These are phyloP conservation scores for Rapana venosa DNA, from an alignment of 2,888 invertebrate species.

Conservation along the genomic window DNA sequence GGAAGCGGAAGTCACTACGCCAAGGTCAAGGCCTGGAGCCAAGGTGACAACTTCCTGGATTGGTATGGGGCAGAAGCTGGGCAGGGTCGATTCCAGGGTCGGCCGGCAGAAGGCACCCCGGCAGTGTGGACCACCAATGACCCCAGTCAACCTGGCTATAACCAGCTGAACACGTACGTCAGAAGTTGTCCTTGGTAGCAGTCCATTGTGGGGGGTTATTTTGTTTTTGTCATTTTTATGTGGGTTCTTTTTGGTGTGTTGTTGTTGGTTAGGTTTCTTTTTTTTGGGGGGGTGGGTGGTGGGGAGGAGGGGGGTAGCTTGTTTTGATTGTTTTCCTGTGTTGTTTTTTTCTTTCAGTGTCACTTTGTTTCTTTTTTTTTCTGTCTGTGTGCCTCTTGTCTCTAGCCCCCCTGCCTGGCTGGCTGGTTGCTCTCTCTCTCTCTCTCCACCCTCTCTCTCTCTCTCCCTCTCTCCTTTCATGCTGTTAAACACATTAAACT, in stretches of 20 bases:
- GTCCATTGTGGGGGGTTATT: too few species aligned
- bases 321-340: too few species aligned
- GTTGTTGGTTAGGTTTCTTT: too few species aligned
- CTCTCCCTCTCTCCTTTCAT: too few species aligned
- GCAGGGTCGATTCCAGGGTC: conserved; percentile 66
- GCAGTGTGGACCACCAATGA: conserved; percentile 74
- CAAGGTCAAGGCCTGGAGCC: conserved; percentile 68
- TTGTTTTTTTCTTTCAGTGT: too few species aligned
- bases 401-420: too few species aligned
- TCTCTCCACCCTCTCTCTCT: background rate
- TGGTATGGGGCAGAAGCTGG: conserved; percentile 71
- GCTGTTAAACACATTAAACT: too few species aligned
- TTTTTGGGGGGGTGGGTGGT: background rate
- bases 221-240: too few species aligned
- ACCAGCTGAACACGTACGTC: conserved; percentile 63
- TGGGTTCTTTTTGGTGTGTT: too few species aligned
- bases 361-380: too few species aligned
- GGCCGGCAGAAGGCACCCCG: conserved; percentile 64
- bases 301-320: too few species aligned
- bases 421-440: too few species aligned
- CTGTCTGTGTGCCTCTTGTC: background rate
- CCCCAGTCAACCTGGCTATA: conserved; percentile 60
- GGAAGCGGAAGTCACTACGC: conserved; percentile 61
- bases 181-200: background rate
- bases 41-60: conserved; percentile 68